Conservation (phyloP, 2,888 invertebrate species). For the Malachius bipustulatus region DNA sequence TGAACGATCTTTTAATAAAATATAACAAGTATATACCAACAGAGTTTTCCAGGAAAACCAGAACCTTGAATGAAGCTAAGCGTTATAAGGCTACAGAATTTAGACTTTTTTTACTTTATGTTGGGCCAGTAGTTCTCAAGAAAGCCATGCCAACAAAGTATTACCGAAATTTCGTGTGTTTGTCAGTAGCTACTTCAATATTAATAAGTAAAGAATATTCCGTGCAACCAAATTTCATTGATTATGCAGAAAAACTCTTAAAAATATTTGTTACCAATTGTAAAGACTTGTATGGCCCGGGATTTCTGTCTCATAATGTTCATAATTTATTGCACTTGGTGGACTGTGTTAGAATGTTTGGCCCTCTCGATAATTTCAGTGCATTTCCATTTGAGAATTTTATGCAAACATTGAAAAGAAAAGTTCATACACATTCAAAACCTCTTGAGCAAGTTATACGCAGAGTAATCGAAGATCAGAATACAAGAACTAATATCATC, state of each 20-base stretch:
- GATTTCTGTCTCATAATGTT: conserved; percentile 17
- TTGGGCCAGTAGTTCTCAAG: conserved; percentile 13
- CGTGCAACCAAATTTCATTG: conserved; percentile 1
- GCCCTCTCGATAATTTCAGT: conserved; percentile 15
- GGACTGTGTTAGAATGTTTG: conserved; percentile 17
- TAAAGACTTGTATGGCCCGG: conserved; percentile 15
- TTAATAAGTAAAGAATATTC: conserved; percentile 6
- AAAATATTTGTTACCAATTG: conserved; percentile 13
- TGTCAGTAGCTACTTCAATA: conserved; percentile 15
- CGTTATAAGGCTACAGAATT: conserved; percentile 18
- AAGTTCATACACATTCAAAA: too few relatives aligned
- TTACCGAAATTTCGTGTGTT: conserved; percentile 18
- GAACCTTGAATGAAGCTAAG: conserved; percentile 13
- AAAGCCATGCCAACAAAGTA: conserved; percentile 10
- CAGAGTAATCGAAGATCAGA: too few relatives aligned
- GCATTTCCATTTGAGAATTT: conserved; percentile 18
- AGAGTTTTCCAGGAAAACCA: too few relatives aligned
- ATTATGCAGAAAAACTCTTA: conserved; percentile 7
- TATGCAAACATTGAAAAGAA: too few relatives aligned
- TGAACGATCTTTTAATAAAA: too few relatives aligned
- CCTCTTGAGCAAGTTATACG: too few relatives aligned
- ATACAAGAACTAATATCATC: too few relatives aligned
- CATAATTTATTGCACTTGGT: conserved; percentile 17
- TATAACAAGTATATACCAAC: too few relatives aligned
- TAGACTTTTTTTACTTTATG: conserved; percentile 15